phyloP scores from a whole-genome alignment of 1,140 invertebrate species.

The Thrips palmi region DNA sequence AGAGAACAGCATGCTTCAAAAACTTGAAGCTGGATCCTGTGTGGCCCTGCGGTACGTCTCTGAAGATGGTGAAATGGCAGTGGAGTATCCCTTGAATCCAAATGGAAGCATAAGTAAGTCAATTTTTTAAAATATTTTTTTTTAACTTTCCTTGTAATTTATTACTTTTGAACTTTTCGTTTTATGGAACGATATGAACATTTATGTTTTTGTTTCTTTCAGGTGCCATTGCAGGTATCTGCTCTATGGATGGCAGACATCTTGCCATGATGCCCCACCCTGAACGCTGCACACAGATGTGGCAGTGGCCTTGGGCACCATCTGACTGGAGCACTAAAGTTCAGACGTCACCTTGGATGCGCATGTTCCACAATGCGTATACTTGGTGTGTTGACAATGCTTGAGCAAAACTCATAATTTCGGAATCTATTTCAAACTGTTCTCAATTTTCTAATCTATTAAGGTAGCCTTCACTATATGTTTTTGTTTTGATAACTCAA shows the following conservation, averaged over 20 bases:
- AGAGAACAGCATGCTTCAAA: slow-evolving; percentile 27
- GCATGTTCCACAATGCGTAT: slow-evolving; percentile 83
- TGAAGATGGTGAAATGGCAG: slow-evolving; percentile 54
- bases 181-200: background rate
- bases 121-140: slow-evolving; percentile 5
- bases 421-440: slow-evolving; percentile 6
- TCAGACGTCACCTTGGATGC: slow-evolving; percentile 64
- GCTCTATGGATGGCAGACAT: slow-evolving; percentile 77
- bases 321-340: slow-evolving; percentile 21
- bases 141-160: slow-evolving; percentile 3
- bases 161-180: background rate
- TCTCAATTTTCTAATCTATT: slow-evolving; percentile 3
- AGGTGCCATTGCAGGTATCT: slow-evolving; percentile 72
- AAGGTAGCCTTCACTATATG: background rate
- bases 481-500: too few species aligned
- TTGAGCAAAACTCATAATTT: background rate
- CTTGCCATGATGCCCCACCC: slow-evolving; percentile 98
- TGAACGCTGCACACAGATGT: slow-evolving; percentile 66
- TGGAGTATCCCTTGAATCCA: slow-evolving; percentile 79
- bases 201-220: slow-evolving; percentile 14
- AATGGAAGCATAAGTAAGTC: slow-evolving; percentile 61
- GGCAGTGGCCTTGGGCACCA: slow-evolving; percentile 69
- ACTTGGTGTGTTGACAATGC: slow-evolving; percentile 39
- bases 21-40: slow-evolving; percentile 39
- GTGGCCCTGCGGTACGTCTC: slow-evolving; percentile 68